A percentile compares a stretch with the other conserved stretches of the same genome.
phyloP scores from a whole-genome alignment of 2,113 vertebrate genomes.

The Plectropomus leopardus region DNA sequence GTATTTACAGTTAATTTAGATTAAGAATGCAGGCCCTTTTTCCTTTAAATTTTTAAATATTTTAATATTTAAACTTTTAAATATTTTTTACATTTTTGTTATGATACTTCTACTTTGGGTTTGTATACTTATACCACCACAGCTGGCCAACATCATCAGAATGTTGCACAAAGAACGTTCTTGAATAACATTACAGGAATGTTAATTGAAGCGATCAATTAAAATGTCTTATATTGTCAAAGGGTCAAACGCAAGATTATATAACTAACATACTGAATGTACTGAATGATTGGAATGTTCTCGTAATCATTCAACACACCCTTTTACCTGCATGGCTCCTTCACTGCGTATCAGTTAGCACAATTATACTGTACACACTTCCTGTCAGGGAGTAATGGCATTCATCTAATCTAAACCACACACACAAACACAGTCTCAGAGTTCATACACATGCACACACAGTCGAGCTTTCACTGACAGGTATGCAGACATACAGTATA shows the following conservation, averaged over 20 bases:
- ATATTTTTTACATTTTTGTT: background rate
- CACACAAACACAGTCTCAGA: background rate
- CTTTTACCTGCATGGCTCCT: constrained; percentile 2
- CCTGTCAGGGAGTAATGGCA: constrained; percentile 12
- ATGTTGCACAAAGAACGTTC: background rate
- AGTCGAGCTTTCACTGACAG: background rate
- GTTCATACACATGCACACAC: constrained; percentile 9
- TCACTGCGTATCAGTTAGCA: constrained; percentile 2
- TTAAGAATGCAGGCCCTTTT: background rate
- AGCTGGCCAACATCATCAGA: background rate
- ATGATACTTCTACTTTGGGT: too few species aligned
- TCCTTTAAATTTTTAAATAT: too few species aligned
- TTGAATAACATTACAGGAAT: background rate
- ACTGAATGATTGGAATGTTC: constrained; percentile 39
- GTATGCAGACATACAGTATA: background rate
- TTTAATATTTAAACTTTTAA: too few species aligned
- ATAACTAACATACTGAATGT: constrained; percentile 8
- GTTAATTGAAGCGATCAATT: background rate
- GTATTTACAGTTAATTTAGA: too few species aligned
- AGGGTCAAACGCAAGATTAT: background rate
- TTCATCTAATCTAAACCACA: constrained; percentile 30
- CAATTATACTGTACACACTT: constrained; percentile 28
- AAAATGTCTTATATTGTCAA: background rate
- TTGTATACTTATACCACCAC: background rate
- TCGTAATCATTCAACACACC: background rate